A percentile compares a stretch with the other conserved stretches of the same genome.
phyloP scores from a whole-genome alignment of 2,797 vertebrate genomes.

The Enteromius radiatus region DNA sequence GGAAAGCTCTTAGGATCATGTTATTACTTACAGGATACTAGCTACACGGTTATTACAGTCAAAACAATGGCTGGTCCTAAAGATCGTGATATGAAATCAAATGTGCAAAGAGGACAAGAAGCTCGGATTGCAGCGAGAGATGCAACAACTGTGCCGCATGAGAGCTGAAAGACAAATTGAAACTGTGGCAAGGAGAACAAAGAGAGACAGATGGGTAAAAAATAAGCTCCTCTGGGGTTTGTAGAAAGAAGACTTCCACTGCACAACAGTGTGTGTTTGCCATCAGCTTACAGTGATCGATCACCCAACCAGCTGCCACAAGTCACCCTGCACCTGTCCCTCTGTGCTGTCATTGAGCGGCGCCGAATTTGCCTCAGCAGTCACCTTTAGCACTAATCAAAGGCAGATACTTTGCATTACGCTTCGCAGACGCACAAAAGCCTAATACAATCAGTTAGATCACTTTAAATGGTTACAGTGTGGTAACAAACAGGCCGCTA shows the following conservation, averaged over 20 bases:
- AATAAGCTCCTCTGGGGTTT: conserved; percentile 28
- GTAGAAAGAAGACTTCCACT: conserved; percentile 38
- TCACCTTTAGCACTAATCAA: conserved; percentile 42
- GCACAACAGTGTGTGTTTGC: conserved; percentile 71
- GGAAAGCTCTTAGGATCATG: background rate
- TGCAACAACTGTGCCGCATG: background rate
- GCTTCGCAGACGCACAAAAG: background rate
- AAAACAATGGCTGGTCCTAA: background rate
- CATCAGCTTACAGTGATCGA: conserved; percentile 73
- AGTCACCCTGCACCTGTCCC: conserved; percentile 53
- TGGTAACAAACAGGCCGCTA: background rate
- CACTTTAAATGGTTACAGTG: background rate
- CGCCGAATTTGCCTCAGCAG: conserved; percentile 42
- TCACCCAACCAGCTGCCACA: conserved; percentile 60
- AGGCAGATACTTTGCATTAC: background rate
- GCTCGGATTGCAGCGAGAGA: background rate
- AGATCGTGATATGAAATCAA: background rate
- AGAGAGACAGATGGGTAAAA: conserved; percentile 16
- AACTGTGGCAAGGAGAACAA: conserved; percentile 15
- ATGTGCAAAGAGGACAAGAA: background rate
- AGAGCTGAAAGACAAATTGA: conserved; percentile 21
- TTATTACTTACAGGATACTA: background rate
- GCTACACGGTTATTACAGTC: background rate
- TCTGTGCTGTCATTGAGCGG: conserved; percentile 57
- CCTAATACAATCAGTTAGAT: background rate